Evolutionary conservation across 2,797 vertebrate species (phyloP).

Genomic region (Gallinago nigripennis): DNA sequence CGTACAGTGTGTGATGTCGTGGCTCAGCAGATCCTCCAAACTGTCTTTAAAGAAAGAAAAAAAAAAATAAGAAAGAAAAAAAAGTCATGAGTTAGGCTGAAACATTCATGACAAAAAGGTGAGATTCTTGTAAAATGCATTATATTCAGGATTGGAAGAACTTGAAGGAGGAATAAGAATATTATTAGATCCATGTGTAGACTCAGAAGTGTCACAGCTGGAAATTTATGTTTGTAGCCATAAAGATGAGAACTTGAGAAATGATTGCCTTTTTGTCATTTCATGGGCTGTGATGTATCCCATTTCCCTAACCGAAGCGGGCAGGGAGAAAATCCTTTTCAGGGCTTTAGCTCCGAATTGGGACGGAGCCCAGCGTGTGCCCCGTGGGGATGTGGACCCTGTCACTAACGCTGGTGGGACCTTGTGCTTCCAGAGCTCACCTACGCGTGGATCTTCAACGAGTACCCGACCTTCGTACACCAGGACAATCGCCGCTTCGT

Average conservation of each 20-base stretch:
- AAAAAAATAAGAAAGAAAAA: neutral
- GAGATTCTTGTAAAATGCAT: neutral
- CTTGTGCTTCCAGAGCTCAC: slow-evolving; percentile 83
- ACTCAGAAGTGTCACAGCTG: neutral
- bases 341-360: neutral
- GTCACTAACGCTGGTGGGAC: neutral
- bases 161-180: neutral
- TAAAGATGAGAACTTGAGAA: neutral
- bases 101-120: neutral
- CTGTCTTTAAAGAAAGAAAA: neutral
- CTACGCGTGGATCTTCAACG: slow-evolving; percentile 98
- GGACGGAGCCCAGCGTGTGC: neutral
- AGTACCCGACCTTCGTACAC: slow-evolving; percentile 91
- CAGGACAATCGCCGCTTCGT: slow-evolving; percentile 94
- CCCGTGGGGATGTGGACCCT: too few species aligned
- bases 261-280: neutral
- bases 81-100: neutral
- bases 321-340: neutral
- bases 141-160: neutral
- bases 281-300: accelerated
- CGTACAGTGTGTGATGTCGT: neutral
- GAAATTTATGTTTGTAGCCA: neutral
- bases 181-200: accelerated
- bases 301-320: accelerated
- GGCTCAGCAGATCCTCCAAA: neutral